Conservation (phyloP, 2,888 invertebrate species). For the Hofmannophila pseudospretella region DNA sequence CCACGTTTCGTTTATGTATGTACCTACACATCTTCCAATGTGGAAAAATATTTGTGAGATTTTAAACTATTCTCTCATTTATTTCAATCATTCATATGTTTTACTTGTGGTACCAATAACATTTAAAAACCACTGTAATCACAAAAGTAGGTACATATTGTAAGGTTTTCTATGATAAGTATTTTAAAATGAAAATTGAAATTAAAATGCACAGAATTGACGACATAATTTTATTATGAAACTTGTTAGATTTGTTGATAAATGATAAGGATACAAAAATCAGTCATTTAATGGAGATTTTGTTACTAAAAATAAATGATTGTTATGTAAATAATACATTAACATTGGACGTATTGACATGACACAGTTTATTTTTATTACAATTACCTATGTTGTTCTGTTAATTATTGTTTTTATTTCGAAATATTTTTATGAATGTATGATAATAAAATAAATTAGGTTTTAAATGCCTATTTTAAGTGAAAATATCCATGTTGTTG, state of each 20-base stretch:
- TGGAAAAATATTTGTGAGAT: neutral
- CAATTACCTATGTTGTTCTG: constrained; percentile 40
- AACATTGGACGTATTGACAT: constrained; percentile 52
- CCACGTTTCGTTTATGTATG: too few species aligned
- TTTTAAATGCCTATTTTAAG: constrained; percentile 60
- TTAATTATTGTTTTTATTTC: constrained; percentile 37
- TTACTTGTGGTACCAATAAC: too few species aligned
- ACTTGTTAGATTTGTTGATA: constrained; percentile 2
- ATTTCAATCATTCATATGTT: too few species aligned
- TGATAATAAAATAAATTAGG: constrained; percentile 47
- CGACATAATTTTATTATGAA: neutral
- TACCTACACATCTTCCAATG: neutral
- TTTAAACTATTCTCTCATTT: too few species aligned
- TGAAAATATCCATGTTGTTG: constrained; percentile 74
- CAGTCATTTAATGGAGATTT: constrained; percentile 40
- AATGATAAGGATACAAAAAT: constrained; percentile 17
- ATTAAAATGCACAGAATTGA: constrained; percentile 2
- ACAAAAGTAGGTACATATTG: too few species aligned
- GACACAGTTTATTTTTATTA: constrained; percentile 64
- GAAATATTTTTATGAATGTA: constrained; percentile 49
- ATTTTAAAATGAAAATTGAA: neutral
- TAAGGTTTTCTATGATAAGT: too few species aligned
- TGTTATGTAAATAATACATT: constrained; percentile 52
- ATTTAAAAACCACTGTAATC: too few species aligned
- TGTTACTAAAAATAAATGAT: constrained; percentile 38